Evolutionary conservation across 2,888 invertebrate genomes (phyloP).

Genomic region (Drosophila eohydei): DNA sequence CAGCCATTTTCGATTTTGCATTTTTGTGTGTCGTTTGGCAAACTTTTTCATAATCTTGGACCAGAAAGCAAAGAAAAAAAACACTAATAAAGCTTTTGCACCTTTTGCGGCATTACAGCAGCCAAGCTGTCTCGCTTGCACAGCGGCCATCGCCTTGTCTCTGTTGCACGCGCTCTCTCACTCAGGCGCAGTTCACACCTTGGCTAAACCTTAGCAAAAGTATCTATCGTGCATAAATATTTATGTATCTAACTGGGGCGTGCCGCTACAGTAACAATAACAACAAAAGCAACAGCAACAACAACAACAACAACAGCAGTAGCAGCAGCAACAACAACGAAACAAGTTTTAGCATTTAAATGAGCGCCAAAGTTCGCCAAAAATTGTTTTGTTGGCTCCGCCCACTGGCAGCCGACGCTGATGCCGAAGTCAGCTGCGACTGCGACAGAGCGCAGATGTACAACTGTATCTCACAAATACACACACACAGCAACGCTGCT

Average conservation of each 20-base stretch:
- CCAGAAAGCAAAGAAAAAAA: constrained; percentile 30
- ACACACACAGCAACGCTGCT: constrained; percentile 11
- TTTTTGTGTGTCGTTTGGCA: constrained; percentile 59
- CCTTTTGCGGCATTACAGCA: constrained; percentile 37
- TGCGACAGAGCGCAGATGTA: constrained; percentile 13
- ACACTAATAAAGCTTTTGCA: constrained; percentile 52
- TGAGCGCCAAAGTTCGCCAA: constrained; percentile 72
- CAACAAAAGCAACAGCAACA: constrained; percentile 27
- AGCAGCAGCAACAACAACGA: constrained; percentile 23
- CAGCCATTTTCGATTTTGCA: constrained; percentile 70
- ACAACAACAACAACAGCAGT: constrained; percentile 11
- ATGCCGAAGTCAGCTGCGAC: constrained; percentile 4
- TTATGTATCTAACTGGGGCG: constrained; percentile 83
- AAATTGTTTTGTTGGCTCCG: constrained; percentile 75
- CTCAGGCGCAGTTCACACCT: constrained; percentile 71
- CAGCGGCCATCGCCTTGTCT: constrained; percentile 9
- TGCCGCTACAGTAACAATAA: constrained; percentile 69
- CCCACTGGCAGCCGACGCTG: constrained; percentile 63
- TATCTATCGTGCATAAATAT: constrained; percentile 80
- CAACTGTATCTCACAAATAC: constrained; percentile 37
- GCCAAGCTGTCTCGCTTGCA: constrained; percentile 28
- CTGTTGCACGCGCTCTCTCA: constrained; percentile 16
- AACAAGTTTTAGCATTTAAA: constrained; percentile 71
- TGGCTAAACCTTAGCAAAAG: constrained; percentile 73
- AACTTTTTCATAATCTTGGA: constrained; percentile 71